A percentile compares a stretch with the other conserved stretches of the same genome.
Conservation (phyloP, 2,888 invertebrate species). For the Mactromeris polynyma region DNA sequence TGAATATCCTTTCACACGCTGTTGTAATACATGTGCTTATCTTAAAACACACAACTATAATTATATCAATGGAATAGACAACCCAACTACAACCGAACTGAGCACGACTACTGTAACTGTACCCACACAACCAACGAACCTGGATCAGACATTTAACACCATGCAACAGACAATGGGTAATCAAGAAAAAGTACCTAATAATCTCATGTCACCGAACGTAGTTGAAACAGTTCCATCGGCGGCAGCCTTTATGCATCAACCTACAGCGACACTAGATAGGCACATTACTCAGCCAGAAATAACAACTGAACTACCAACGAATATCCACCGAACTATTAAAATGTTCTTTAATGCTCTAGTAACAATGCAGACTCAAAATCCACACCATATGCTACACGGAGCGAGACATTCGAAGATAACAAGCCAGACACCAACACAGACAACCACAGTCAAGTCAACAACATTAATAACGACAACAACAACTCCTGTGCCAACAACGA, state of each 20-base stretch:
- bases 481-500: not conserved
- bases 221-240: not conserved
- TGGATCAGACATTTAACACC: not conserved
- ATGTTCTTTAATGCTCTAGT: not conserved
- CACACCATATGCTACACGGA: not conserved
- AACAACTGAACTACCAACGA: not conserved
- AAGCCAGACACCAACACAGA: not conserved
- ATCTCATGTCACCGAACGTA: not conserved
- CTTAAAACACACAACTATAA: conserved; percentile 19
- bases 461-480: not conserved
- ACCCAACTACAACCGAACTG: not conserved
- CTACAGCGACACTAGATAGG: not conserved
- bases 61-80: not conserved
- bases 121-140: not conserved
- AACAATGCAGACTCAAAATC: not conserved
- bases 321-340: not conserved
- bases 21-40: conserved; percentile 21
- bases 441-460: not conserved
- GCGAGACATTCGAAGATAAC: not conserved
- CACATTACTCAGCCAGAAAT: not conserved
- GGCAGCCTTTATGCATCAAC: not conserved
- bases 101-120: not conserved
- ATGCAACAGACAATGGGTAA: not conserved
- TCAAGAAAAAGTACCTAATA: not conserved
- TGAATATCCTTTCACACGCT: conserved; percentile 14